These are phyloP conservation scores for Chrysaora quinquecirrha DNA, from an alignment of 30 jellyfish, hydroid and myxozoan species.

Conservation along the genomic window DNA sequence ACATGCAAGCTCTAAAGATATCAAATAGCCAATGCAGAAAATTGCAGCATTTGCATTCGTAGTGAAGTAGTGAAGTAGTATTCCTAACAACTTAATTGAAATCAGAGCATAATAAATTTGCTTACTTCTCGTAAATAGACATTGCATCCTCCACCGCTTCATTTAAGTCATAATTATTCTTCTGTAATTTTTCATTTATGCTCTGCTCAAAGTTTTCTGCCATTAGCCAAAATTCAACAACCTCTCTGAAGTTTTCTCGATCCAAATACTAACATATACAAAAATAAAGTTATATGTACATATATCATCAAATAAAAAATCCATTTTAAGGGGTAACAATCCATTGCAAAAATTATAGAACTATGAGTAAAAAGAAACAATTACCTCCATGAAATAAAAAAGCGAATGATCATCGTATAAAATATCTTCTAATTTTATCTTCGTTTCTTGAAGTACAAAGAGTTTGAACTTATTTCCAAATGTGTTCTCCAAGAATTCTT, in stretches of 20 bases:
- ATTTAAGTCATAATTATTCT: constrained; percentile 27
- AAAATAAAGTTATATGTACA: background rate
- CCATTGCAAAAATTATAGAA: background rate
- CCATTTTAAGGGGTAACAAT: background rate
- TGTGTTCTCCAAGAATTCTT: constrained; percentile 58
- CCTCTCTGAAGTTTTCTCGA: constrained; percentile 54
- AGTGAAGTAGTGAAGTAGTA: no score
- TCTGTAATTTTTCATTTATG: constrained; percentile 16
- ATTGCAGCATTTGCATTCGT: no score
- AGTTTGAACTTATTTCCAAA: constrained; percentile 73
- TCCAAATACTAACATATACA: constrained; percentile 69
- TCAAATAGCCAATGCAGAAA: no score
- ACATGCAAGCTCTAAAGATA: no score
- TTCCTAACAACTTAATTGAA: no score
- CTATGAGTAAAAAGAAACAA: background rate
- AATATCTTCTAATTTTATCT: constrained; percentile 80
- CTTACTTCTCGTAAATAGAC: constrained; percentile 90
- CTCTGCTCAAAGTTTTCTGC: constrained; percentile 90
- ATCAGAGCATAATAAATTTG: no score
- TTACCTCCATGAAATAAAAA: constrained; percentile 95
- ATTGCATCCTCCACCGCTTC: constrained; percentile 94
- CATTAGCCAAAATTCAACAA: constrained; percentile 87
- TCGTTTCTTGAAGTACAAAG: constrained; percentile 66
- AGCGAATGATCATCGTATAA: constrained; percentile 71
- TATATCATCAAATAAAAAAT: background rate